Conservation (phyloP, 2,797 vertebrate genomes). For the Hemibagrus guttatus region DNA sequence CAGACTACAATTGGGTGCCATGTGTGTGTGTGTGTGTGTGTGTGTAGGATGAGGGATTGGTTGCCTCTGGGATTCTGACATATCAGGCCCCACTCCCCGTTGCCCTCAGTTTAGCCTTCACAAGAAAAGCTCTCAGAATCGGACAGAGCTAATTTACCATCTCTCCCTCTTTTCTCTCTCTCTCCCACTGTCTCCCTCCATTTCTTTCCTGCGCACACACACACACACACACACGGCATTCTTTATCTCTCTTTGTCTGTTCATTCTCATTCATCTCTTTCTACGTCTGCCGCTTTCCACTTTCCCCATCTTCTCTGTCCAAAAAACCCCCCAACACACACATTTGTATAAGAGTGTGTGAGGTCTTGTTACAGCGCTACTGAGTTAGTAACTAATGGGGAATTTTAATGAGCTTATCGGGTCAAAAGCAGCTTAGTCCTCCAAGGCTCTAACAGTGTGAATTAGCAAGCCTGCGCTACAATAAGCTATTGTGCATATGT, state of each 20-base stretch:
- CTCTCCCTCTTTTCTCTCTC: slow-evolving; percentile 38
- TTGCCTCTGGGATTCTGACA: slow-evolving; percentile 79
- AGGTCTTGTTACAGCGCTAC: slow-evolving; percentile 70
- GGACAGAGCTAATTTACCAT: slow-evolving; percentile 73
- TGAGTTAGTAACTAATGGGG: slow-evolving; percentile 76
- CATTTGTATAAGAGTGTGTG: slow-evolving; percentile 46
- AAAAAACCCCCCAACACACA: background rate
- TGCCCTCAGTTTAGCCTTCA: slow-evolving; percentile 81
- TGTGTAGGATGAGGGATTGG: slow-evolving; percentile 74
- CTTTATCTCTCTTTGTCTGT: slow-evolving; percentile 28
- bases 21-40: slow-evolving; percentile 35
- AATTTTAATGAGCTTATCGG: slow-evolving; percentile 84
- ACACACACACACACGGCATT: background rate
- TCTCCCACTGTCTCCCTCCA: background rate
- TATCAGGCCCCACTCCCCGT: slow-evolving; percentile 74
- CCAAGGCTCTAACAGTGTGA: slow-evolving; percentile 66
- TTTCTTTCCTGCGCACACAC: background rate
- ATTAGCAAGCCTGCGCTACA: slow-evolving; percentile 60
- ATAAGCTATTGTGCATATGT: slow-evolving; percentile 66
- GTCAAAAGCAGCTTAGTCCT: slow-evolving; percentile 81
- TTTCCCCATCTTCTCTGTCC: slow-evolving; percentile 22
- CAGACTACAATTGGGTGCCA: slow-evolving; percentile 37
- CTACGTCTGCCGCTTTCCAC: background rate
- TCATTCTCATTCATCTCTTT: background rate
- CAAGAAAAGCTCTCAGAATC: slow-evolving; percentile 69